Base-by-base conservation (phyloP, 2,113 vertebrate species). In the Myotis davidii region DNA sequence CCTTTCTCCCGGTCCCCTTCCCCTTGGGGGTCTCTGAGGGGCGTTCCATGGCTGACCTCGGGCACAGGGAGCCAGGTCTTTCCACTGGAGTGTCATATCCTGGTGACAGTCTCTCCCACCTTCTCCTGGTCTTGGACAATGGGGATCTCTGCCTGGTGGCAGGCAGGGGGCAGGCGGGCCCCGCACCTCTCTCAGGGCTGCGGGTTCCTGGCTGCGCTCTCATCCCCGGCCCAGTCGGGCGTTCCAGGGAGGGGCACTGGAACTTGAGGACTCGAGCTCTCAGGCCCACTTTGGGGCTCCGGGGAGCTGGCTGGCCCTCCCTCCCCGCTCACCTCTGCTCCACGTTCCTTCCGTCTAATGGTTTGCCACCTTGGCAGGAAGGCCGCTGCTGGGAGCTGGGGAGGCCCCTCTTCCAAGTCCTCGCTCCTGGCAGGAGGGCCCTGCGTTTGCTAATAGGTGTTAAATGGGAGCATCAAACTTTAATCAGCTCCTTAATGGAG, bases 381-480 rank as follows among this genome's bases (percentile, higher is more conserved):
- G 97, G 97, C 97, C 98, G 97, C 98, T 98, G 94, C 94, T 97
- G 98, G 98, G 98, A 98, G 90, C 94, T 4, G 88, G 97, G 94
- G 94, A 96, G 94, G 78, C 93, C 96, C 96, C 94, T 96, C 96
- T 97, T 98, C 96, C 98, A 98, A 97, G 98, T 97, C 96, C 95
- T 81, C 56, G 67, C 0, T 65, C 0, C 25, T 94, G 0, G 50
- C 90, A 94, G 93, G 97, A 98, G 98, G 97, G 96, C 97, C 95
- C 95, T 48, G 23, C 23, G 90, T 97, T 97, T 94, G 97, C 98
- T 98, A 98, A 98, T 98, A 98, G 95, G 98, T 98, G 98, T 98
- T 98, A 98, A 98, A 98, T 98, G 97, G 97, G 97, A 93, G 95
- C 98, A 98, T 98, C 98, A 98, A 98, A 98, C 97, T 98, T 98